Conservation (phyloP, 2,888 invertebrate species). For the Philereme vetulata region DNA sequence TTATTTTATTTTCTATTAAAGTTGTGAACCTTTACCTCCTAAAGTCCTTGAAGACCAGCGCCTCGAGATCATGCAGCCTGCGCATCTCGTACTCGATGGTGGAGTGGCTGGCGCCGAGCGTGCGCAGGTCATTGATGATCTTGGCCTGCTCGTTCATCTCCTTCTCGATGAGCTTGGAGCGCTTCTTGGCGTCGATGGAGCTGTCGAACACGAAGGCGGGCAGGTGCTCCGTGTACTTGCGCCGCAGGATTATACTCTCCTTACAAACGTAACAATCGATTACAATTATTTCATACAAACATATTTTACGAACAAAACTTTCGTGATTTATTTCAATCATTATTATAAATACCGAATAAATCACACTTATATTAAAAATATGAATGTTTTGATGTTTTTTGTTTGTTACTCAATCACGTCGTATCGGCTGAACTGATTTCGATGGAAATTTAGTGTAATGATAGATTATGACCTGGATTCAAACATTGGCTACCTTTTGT, state of each 20-base stretch:
- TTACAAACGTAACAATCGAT: slow-evolving; percentile 43
- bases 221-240: slow-evolving; percentile 88
- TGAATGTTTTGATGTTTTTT: too few species aligned
- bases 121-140: slow-evolving; percentile 95
- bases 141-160: slow-evolving; percentile 99
- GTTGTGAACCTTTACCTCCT: slow-evolving; percentile 79
- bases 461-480: too few species aligned
- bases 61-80: slow-evolving; percentile 95
- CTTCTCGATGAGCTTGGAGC: slow-evolving; percentile 96
- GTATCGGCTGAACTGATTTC: too few species aligned
- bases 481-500: too few species aligned
- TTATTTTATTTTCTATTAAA: too few species aligned
- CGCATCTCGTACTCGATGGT: slow-evolving; percentile 97
- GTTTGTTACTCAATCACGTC: too few species aligned
- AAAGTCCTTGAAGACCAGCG: slow-evolving; percentile 97
- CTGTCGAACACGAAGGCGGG: slow-evolving; percentile 94
- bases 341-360: too few species aligned
- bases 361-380: too few species aligned
- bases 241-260: slow-evolving; percentile 87
- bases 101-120: slow-evolving; percentile 93
- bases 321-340: too few species aligned
- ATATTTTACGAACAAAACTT: too few species aligned
- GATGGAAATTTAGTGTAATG: too few species aligned
- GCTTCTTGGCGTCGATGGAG: slow-evolving; percentile 90
- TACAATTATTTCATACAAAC: too few species aligned